Evolutionary conservation across 2,113 vertebrate genomes (phyloP).

Genomic region (Syrmaticus mikado): DNA sequence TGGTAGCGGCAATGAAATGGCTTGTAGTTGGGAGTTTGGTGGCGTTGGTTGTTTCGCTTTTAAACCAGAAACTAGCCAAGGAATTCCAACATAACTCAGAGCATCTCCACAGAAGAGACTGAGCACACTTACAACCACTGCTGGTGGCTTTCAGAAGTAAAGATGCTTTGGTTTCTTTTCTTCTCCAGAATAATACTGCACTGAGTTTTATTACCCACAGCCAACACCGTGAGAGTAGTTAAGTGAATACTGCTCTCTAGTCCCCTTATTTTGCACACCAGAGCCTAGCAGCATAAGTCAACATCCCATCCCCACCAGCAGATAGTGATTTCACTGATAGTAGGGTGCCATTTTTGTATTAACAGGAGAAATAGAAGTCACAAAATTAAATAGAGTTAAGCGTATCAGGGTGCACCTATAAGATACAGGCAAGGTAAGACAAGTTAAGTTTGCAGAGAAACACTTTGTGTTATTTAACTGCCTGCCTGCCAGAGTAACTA

Average conservation of each 20-base stretch:
- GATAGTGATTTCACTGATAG: neutral
- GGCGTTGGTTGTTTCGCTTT: neutral
- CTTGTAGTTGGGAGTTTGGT: rapidly evolving
- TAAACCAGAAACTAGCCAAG: neutral
- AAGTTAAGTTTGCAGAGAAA: neutral
- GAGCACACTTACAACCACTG: neutral
- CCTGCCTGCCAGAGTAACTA: neutral
- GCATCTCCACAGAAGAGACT: neutral
- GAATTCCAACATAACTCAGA: neutral
- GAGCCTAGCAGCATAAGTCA: neutral
- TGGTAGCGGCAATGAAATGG: neutral
- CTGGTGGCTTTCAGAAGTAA: neutral
- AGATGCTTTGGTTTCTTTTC: neutral
- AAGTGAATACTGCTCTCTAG: neutral
- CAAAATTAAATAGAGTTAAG: neutral
- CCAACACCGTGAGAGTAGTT: neutral
- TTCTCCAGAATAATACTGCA: neutral
- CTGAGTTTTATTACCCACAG: neutral
- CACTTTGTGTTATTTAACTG: neutral
- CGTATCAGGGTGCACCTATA: neutral
- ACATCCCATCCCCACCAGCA: neutral
- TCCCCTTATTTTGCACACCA: neutral
- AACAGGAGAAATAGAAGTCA: rapidly evolving
- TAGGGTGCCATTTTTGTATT: neutral
- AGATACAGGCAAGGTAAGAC: neutral